Percentiles rank a stretch among this genome's conserved stretches.
phyloP scores from a whole-genome alignment of 2,888 invertebrate species.

The Acrobeloides nanus region DNA sequence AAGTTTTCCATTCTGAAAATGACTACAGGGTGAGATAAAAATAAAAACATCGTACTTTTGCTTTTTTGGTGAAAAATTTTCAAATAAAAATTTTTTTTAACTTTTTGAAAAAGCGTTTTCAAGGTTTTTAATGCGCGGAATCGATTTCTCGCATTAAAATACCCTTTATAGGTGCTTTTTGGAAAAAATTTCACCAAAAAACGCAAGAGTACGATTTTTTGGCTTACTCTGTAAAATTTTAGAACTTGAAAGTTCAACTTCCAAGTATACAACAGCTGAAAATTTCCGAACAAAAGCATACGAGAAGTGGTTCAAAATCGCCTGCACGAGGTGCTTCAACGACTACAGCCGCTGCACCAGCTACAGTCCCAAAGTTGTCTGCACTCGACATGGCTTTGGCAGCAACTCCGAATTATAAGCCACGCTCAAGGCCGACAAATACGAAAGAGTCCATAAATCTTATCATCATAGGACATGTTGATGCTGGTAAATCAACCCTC shows the following conservation, averaged over 20 bases:
- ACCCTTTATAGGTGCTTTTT: too few species aligned
- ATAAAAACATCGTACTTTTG: too few species aligned
- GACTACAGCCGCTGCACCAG: too few species aligned
- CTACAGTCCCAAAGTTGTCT: conserved; percentile 17
- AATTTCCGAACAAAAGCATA: conserved; percentile 16
- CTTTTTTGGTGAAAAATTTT: too few species aligned
- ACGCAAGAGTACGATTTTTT: too few species aligned
- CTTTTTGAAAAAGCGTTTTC: too few species aligned
- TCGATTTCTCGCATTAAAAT: too few species aligned
- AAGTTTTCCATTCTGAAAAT: neutral
- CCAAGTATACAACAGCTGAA: conserved; percentile 23
- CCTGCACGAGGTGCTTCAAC: conserved; percentile 20
- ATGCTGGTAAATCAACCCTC: conserved; percentile 91
- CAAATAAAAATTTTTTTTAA: too few species aligned
- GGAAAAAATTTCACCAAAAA: too few species aligned
- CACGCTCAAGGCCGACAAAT: conserved; percentile 16
- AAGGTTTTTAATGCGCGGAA: too few species aligned
- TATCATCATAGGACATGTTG: conserved; percentile 73
- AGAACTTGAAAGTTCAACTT: conserved; percentile 6
- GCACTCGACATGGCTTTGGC: conserved; percentile 20
- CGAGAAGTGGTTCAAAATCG: conserved; percentile 24
- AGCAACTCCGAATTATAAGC: conserved; percentile 15
- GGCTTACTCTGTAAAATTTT: too few species aligned
- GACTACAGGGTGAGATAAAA: too few species aligned
- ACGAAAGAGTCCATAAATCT: conserved; percentile 43